Evolutionary conservation across 1,140 invertebrate species (phyloP), one percentile per base, ranked within the genome.

Genomic region (Drosophila auraria): DNA sequence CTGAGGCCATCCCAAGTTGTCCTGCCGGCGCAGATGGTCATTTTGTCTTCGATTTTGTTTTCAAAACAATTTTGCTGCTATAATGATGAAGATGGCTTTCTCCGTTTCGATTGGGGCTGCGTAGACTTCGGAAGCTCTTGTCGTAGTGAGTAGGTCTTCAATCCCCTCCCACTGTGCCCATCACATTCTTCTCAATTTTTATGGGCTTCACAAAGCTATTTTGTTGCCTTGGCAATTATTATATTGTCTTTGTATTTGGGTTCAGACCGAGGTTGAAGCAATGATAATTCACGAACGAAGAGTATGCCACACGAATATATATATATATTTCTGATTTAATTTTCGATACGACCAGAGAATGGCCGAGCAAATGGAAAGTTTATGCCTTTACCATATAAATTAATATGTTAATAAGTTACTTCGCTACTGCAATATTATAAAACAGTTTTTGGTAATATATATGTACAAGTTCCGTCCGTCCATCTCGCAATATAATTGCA

Each of bases 31-130:
- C 82, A 69, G 64, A 71, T 86, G 82, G 74, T 86, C 78, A 86
- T 79, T 81, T 86, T 75, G 78, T 79, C 65, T 77, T 79, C 82
- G 82, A 86, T 86, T 82, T 86, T 81, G 82, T 80, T 78, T 86
- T 84, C 73, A 66, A 86, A 86, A 86, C 78, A 83, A 86, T 81
- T 84, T 86, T 81, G 70, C 73, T 78, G 56, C 62, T 58, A 71
- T 84, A 84, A 84, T 84, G 78, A 78, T 84, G 78, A 69, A 61
- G 38, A 54, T 51, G 70, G 57, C 72, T 47, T 61, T 78, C 74
- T 83, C 75, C 78, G 71, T 73, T 76, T 81, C 71, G 78, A 56
- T 80, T 71, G 56, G 49, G 47, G 33, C 23, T 54, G 53, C 53
- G 33, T 38, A 38, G 33, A 38, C 53, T 38, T 38, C 7, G 17